Conservation (phyloP, 2,888 invertebrate species). For the Dasysyrphus tricinctus region DNA sequence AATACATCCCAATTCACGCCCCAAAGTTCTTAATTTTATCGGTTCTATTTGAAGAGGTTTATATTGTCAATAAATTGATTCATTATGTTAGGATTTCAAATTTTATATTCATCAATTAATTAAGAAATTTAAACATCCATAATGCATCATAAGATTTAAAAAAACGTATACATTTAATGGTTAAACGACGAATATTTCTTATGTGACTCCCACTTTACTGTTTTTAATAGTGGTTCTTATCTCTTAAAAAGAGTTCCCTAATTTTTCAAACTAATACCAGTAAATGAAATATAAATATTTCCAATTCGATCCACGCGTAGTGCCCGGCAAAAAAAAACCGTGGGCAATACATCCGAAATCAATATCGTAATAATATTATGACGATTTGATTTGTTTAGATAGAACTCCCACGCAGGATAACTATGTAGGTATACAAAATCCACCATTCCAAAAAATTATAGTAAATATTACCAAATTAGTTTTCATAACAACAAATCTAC, state of each 20-base stretch:
- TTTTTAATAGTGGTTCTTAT: not conserved
- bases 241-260: conserved; percentile 4
- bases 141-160: conserved; percentile 1
- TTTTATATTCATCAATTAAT: not conserved
- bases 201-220: not conserved
- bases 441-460: not conserved
- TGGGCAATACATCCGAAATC: conserved; percentile 6
- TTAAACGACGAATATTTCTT: not conserved
- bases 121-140: not conserved
- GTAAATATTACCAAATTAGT: conserved; percentile 55
- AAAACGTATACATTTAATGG: not conserved
- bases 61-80: not conserved
- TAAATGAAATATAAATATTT: conserved; percentile 15
- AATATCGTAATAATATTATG: conserved; percentile 24
- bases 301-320: not conserved
- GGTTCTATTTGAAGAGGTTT: not conserved
- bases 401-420: conserved; percentile 33
- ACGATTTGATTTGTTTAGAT: conserved; percentile 34
- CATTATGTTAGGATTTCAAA: not conserved
- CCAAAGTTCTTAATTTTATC: not conserved
- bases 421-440: not conserved
- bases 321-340: not conserved
- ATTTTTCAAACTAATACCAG: not conserved
- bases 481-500: not conserved
- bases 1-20: not conserved